phyloP scores from a whole-genome alignment of 64 coral and sea anemone genomes.

The Porites lutea region DNA sequence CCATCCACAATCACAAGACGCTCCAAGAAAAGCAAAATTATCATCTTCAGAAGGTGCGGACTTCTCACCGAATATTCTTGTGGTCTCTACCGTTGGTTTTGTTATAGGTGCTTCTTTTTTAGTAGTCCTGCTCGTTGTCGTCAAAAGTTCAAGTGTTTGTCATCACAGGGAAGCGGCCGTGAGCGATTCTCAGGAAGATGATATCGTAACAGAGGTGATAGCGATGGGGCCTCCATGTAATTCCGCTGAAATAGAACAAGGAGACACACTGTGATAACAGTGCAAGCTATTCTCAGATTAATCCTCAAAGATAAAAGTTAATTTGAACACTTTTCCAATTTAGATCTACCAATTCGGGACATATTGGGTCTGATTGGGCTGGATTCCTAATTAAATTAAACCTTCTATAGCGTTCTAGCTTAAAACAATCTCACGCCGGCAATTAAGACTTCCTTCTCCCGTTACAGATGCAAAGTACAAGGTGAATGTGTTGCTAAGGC shows the following conservation, averaged over 20 bases:
- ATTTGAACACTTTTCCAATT: no score
- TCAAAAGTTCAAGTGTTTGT: background rate
- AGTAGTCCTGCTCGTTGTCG: background rate
- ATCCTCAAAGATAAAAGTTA: no score
- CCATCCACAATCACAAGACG: background rate
- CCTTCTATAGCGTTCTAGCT: no score
- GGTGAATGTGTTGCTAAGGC: no score
- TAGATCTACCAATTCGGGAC: no score
- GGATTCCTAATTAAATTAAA: no score
- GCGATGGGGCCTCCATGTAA: background rate
- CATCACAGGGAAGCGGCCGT: background rate
- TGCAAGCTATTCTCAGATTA: background rate
- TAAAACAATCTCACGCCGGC: no score
- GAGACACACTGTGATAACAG: background rate
- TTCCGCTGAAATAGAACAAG: no score
- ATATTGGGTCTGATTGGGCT: no score
- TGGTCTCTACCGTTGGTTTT: background rate
- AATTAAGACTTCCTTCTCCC: no score
- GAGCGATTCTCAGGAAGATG: background rate
- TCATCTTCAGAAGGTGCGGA: background rate
- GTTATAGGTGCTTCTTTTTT: background rate
- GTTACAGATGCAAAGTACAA: no score
- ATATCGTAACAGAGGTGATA: background rate
- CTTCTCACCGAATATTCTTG: constrained; percentile 4
- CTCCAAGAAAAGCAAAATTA: background rate